Base-by-base conservation (phyloP, 2,113 vertebrate species). In the Ophthalmolycus amberensis region DNA sequence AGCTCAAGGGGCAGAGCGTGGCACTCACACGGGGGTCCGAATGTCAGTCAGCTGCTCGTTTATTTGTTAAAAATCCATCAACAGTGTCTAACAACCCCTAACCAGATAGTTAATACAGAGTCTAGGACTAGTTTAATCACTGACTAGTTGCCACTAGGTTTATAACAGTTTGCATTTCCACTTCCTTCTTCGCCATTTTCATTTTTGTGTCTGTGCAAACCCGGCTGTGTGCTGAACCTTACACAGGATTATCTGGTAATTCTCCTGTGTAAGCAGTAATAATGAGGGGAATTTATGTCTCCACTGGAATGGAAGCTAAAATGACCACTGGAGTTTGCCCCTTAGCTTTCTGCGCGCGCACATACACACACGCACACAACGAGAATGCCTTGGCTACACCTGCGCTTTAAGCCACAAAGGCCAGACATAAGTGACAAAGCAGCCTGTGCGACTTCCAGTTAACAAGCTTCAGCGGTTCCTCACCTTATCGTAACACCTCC, bases 361-460 rank as follows among this genome's bases (percentile, higher is more conserved):
- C 70, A 44, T 48, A 22, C 27, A 8, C 50, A 22, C 38, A 48
- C 29, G 25, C n/a, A 32, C 15, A 63, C 50, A 65, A 22, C 32
- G 32, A 32, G 32, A 32, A 32, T 32, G 70, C 40, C 4, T 54
- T 1, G 63, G 54, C 83, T 85, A 72, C 90, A 89, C 84, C 82
- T 90, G 85, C 77, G 75, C 74, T 79, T n/a, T 9, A 25, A 85
- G 79, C 66, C 75, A 71, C 75, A 59, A 48, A 82, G 68, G 71
- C 65, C 74, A 67, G 54, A 56, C 20, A 20, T 82, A 88, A 88
- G 90, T 88, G 76, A 80, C 84, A 75, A 34, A 89, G 79, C 87
- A 89, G 90, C 81, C 79, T 25, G 46, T 27, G 83, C 42, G 60
- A 86, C 85, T 79, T 79, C 63, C 8, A 59, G 46, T 83, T 89